Conservation (phyloP, 2,113 vertebrate species). For the Seriola dumerili region DNA sequence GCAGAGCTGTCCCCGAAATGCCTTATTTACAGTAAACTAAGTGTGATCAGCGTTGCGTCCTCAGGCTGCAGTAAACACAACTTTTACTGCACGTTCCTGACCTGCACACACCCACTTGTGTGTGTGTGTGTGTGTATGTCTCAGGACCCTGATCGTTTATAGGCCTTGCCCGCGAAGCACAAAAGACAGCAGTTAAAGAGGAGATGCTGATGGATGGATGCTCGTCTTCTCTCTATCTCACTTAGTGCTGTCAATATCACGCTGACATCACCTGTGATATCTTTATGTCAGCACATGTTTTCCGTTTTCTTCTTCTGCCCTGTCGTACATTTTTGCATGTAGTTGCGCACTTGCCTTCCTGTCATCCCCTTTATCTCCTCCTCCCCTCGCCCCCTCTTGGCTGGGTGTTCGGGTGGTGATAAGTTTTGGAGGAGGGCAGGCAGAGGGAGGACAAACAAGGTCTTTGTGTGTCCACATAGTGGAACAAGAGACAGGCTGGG, state of each 20-base stretch:
- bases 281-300: conserved; percentile 29
- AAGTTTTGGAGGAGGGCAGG: conserved; percentile 78
- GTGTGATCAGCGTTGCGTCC: background rate
- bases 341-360: conserved; percentile 8
- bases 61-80: background rate
- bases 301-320: background rate
- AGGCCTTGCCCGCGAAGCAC: conserved; percentile 74
- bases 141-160: conserved; percentile 52
- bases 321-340: conserved; percentile 18
- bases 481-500: conserved; percentile 70
- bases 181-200: conserved; percentile 84
- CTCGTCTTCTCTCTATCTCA: conserved; percentile 21
- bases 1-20: background rate
- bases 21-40: background rate
- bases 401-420: conserved; percentile 80
- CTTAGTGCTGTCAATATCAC: conserved; percentile 30
- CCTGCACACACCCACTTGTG: conserved; percentile 4
- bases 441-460: conserved; percentile 82
- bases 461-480: conserved; percentile 83
- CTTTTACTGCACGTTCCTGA: background rate
- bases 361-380: conserved; percentile 16
- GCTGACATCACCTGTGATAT: conserved; percentile 59
- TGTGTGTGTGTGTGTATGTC: conserved; percentile 65
- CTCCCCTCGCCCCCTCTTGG: conserved; percentile 54
- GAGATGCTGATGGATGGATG: conserved; percentile 42